Percentiles rank a stretch among this genome's conserved stretches.
phyloP scores from a whole-genome alignment of 2,888 invertebrate species.

The Metalampra italica region DNA sequence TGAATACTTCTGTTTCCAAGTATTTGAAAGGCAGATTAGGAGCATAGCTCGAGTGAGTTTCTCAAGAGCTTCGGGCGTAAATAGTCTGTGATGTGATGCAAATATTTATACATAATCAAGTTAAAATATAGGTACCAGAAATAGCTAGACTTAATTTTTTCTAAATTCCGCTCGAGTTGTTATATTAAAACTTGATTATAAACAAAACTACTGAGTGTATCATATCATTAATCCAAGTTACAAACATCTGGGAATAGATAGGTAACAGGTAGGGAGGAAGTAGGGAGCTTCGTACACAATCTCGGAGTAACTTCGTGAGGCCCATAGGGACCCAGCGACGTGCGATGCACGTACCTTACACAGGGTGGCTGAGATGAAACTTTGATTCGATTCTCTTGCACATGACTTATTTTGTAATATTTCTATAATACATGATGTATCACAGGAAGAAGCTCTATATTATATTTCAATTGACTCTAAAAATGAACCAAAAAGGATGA shows the following conservation, averaged over 20 bases:
- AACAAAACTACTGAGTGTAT: conserved; percentile 56
- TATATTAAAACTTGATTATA: conserved; percentile 32
- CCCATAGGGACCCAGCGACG: conserved; percentile 33
- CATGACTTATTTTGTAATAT: neutral
- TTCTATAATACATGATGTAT: too few species aligned
- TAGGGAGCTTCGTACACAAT: conserved; percentile 42
- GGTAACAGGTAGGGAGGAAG: conserved; percentile 31
- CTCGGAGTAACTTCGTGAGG: conserved; percentile 41
- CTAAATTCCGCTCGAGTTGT: conserved; percentile 19
- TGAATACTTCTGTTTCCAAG: conserved; percentile 67
- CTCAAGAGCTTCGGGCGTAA: conserved; percentile 30
- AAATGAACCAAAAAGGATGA: too few species aligned
- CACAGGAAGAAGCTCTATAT: neutral
- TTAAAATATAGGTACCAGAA: conserved; percentile 18
- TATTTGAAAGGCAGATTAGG: conserved; percentile 76
- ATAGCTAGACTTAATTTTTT: conserved; percentile 15
- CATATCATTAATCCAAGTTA: conserved; percentile 49
- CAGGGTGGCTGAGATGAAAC: conserved; percentile 19
- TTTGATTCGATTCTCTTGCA: conserved; percentile 27
- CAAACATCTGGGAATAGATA: conserved; percentile 41
- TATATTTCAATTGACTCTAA: too few species aligned
- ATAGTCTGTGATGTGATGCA: conserved; percentile 38
- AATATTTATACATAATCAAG: conserved; percentile 60
- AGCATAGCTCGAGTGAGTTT: conserved; percentile 55
- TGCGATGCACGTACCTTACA: conserved; percentile 18